Conservation (phyloP, 2,888 invertebrate species). For the Tenthredo scrophulariae region DNA sequence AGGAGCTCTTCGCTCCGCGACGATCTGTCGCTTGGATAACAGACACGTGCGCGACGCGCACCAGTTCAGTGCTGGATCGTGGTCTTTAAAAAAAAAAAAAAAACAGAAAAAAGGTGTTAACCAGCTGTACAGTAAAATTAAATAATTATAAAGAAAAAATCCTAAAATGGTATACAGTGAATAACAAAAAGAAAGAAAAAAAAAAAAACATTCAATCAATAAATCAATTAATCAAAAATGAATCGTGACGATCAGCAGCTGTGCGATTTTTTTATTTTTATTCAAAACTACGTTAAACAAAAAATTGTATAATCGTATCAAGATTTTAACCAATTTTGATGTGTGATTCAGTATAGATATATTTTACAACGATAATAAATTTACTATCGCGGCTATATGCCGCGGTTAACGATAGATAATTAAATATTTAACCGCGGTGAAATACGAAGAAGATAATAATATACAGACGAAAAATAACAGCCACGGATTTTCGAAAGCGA, state of each 20-base stretch:
- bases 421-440: too few relatives aligned
- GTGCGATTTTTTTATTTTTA: not conserved
- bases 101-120: not conserved
- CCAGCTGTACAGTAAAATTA: not conserved
- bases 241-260: not conserved
- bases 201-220: not conserved
- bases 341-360: not conserved
- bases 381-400: too few relatives aligned
- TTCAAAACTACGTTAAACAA: not conserved
- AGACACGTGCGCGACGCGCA: constrained; percentile 50
- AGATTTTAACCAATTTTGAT: not conserved
- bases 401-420: too few relatives aligned
- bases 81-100: not conserved
- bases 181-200: too few relatives aligned
- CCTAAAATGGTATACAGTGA: too few relatives aligned
- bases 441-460: too few relatives aligned
- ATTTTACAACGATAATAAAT: not conserved
- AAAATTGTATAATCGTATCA: not conserved
- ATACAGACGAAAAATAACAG: too few relatives aligned
- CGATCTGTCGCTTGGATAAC: not conserved
- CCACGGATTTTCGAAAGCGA: too few relatives aligned
- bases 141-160: too few relatives aligned
- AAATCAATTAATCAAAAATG: not conserved
- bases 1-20: not conserved
- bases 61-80: constrained; percentile 17